These are phyloP conservation scores for Pituophis catenifer DNA, from an alignment of 2,113 vertebrate species.

Conservation along the genomic window DNA sequence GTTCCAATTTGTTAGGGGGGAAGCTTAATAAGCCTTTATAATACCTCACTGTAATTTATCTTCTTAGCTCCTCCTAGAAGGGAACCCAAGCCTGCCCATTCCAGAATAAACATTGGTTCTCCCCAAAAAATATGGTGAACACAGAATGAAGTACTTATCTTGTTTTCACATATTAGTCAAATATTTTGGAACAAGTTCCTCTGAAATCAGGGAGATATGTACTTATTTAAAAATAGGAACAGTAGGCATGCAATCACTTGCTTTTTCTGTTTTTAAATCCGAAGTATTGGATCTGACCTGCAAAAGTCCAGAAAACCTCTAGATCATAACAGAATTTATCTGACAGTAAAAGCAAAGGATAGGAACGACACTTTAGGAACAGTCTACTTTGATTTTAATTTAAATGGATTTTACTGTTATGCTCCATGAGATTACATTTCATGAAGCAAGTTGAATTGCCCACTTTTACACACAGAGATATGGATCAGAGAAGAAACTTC, in stretches of 20 bases:
- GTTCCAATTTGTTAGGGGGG: neutral
- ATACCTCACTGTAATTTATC: neutral
- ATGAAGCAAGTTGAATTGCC: conserved; percentile 60
- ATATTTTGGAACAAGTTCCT: neutral
- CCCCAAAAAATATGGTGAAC: neutral
- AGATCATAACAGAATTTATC: conserved; percentile 36
- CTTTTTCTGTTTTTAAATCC: neutral
- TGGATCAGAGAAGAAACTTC: conserved; percentile 70
- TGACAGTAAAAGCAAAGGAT: conserved; percentile 46
- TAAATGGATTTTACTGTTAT: conserved; percentile 73
- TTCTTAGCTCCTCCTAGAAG: neutral
- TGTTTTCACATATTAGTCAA: neutral
- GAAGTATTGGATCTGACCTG: neutral
- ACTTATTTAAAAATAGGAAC: neutral
- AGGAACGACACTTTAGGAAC: conserved; percentile 31
- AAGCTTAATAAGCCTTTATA: neutral
- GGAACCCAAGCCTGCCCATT: neutral
- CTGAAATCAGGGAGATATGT: neutral
- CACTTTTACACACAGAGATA: conserved; percentile 72
- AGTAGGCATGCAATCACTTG: neutral
- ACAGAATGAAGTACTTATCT: neutral
- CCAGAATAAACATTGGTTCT: neutral
- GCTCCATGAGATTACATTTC: conserved; percentile 69
- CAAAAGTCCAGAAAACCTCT: neutral
- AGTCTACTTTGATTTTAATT: conserved; percentile 74